Percentiles rank a stretch among this genome's conserved stretches.
Evolutionary conservation across 2,113 vertebrate genomes (phyloP).

Genomic region (Dipodomys ordii): DNA sequence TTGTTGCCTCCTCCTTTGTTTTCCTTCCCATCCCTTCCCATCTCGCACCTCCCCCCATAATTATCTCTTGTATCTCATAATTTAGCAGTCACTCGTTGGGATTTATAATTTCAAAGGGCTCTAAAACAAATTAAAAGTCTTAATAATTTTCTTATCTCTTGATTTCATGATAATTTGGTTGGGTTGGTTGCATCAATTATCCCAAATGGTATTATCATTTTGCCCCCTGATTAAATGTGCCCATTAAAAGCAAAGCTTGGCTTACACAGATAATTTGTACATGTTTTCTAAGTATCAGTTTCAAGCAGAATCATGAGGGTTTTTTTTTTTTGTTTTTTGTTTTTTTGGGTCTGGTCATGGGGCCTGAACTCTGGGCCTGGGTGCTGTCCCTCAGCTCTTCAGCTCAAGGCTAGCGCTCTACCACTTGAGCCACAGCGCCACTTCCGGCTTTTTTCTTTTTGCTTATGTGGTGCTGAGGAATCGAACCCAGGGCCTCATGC

Average conservation of each 20-base stretch:
- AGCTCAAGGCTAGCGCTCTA: too few species aligned
- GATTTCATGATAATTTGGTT: constrained; percentile 1
- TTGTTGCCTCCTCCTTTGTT: too few species aligned
- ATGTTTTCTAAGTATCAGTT: constrained; percentile 11
- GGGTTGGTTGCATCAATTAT: constrained; percentile 35
- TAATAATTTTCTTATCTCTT: constrained; percentile 36
- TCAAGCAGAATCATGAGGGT: background rate
- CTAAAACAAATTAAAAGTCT: background rate
- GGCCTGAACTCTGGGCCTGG: too few species aligned
- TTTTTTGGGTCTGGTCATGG: too few species aligned
- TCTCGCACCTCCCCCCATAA: background rate
- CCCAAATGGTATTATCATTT: constrained; percentile 23
- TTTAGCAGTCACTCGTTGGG: constrained; percentile 46
- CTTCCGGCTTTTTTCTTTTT: too few species aligned
- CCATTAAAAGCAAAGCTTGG: background rate
- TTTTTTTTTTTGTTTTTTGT: too few species aligned
- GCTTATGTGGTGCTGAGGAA: too few species aligned
- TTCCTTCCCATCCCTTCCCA: too few species aligned
- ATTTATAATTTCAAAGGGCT: constrained; percentile 47
- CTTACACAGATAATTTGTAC: constrained; percentile 5
- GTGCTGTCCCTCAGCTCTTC: too few species aligned
- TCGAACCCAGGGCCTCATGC: too few species aligned
- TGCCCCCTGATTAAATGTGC: background rate
- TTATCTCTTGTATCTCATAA: background rate
- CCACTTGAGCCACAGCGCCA: too few species aligned